phyloP scores from a whole-genome alignment of 2,888 invertebrate genomes.

The Drosophila quinaria region DNA sequence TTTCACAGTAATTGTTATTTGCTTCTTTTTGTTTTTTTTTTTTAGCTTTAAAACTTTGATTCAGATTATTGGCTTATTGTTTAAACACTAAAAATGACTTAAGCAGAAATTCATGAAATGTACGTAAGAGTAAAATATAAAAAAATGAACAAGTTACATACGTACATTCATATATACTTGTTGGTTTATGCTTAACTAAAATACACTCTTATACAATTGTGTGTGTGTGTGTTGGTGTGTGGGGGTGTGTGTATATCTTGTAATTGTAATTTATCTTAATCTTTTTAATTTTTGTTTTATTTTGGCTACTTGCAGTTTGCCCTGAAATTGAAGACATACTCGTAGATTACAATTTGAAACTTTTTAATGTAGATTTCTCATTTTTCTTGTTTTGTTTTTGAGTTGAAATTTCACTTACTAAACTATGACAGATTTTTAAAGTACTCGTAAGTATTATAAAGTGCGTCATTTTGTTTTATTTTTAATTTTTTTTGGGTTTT shows the following conservation, averaged over 20 bases:
- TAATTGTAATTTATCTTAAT: slow-evolving; percentile 27
- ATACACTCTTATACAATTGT: slow-evolving; percentile 52
- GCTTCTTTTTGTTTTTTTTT: slow-evolving; percentile 18
- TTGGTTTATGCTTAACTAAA: slow-evolving; percentile 51
- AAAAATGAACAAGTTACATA: slow-evolving; percentile 60
- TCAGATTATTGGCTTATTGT: slow-evolving; percentile 60
- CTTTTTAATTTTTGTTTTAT: slow-evolving; percentile 26
- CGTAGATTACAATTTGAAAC: slow-evolving; percentile 64
- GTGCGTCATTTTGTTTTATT: slow-evolving; percentile 43
- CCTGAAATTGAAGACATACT: slow-evolving; percentile 50
- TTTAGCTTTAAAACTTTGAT: slow-evolving; percentile 64
- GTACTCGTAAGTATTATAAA: slow-evolving; percentile 50
- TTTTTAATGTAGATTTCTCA: slow-evolving; percentile 36
- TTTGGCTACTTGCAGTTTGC: slow-evolving; percentile 72
- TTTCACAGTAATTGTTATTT: slow-evolving; percentile 60
- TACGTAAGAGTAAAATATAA: slow-evolving; percentile 53
- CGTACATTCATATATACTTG: slow-evolving; percentile 63
- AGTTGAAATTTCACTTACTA: slow-evolving; percentile 56
- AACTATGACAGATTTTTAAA: slow-evolving; percentile 73
- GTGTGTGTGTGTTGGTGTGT: slow-evolving; percentile 24
- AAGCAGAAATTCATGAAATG: slow-evolving; percentile 65
- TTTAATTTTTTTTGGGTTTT: slow-evolving; percentile 7
- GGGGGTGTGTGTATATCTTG: slow-evolving; percentile 25
- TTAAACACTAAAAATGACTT: slow-evolving; percentile 64
- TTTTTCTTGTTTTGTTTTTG: slow-evolving; percentile 23